A percentile compares a stretch with the other conserved stretches of the same genome.
phyloP scores from a whole-genome alignment of 2,113 vertebrate species.

The Strix uralensis region DNA sequence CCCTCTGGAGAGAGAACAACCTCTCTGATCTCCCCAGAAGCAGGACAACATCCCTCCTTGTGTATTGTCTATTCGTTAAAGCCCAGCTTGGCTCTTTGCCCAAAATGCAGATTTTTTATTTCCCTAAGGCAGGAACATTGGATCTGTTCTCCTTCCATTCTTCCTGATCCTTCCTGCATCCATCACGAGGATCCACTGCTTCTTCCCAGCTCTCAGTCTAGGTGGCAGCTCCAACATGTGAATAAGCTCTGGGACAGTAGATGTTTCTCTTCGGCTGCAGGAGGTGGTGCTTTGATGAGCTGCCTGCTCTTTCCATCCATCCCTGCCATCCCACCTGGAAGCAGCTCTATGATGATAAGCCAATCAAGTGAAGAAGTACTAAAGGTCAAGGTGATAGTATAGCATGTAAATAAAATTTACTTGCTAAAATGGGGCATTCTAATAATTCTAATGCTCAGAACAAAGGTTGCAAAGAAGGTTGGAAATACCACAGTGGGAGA shows the following conservation, averaged over 20 bases:
- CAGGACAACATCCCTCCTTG: not conserved
- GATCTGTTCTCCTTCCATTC: not conserved
- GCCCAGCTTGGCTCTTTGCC: not conserved
- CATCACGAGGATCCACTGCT: fast-evolving
- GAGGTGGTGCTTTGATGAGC: not conserved
- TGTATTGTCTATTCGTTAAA: not conserved
- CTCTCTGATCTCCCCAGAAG: not conserved
- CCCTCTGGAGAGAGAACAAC: not conserved
- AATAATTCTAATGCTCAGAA: not conserved
- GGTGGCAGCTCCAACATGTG: not conserved
- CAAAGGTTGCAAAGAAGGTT: not conserved
- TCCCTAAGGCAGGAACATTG: not conserved
- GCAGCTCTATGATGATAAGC: not conserved
- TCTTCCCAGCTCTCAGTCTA: not conserved
- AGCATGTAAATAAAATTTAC: not conserved
- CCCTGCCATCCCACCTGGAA: not conserved
- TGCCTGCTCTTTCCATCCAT: not conserved
- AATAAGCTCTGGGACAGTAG: not conserved
- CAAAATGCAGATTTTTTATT: not conserved
- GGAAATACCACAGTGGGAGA: not conserved
- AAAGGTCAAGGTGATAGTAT: conserved; percentile 22
- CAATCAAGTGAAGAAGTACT: not conserved
- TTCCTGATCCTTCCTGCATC: not conserved
- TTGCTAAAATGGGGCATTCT: not conserved
- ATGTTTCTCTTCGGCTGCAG: not conserved